These are phyloP conservation scores for Mormyrus hasselquistii DNA, from an alignment of 2,797 vertebrate species.

Conservation along the genomic window DNA sequence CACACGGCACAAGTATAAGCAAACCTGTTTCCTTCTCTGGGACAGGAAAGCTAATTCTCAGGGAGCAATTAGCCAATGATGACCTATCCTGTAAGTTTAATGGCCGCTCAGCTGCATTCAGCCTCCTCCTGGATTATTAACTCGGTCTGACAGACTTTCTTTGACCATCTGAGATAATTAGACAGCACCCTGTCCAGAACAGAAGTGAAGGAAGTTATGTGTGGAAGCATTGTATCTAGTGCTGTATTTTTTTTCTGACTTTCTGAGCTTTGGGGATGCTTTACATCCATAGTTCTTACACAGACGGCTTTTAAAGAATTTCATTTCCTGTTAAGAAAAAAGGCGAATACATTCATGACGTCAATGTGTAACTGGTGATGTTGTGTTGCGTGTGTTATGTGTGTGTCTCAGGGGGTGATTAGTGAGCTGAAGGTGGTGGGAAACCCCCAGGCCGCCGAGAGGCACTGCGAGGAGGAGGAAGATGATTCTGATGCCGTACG, in stretches of 20 bases:
- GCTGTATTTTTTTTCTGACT: background rate
- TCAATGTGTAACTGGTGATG: background rate
- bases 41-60: constrained; percentile 39
- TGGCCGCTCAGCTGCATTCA: constrained; percentile 28
- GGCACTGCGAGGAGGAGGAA: constrained; percentile 82
- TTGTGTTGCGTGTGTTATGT: constrained; percentile 21
- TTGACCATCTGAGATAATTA: constrained; percentile 10
- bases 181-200: background rate
- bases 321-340: background rate
- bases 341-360: background rate
- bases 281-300: background rate
- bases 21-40: background rate
- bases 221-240: background rate
- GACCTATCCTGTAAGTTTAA: constrained; percentile 34
- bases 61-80: constrained; percentile 39
- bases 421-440: constrained; percentile 72
- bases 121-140: constrained; percentile 32
- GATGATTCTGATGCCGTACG: constrained; percentile 80
- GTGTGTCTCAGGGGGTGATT: constrained; percentile 72
- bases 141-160: constrained; percentile 16
- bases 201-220: background rate
- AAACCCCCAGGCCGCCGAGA: constrained; percentile 69
- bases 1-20: constrained; percentile 26
- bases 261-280: background rate
- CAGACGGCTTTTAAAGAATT: background rate